Evolutionary conservation across 1,140 invertebrate genomes (phyloP).

Genomic region (Papilio helenus): DNA sequence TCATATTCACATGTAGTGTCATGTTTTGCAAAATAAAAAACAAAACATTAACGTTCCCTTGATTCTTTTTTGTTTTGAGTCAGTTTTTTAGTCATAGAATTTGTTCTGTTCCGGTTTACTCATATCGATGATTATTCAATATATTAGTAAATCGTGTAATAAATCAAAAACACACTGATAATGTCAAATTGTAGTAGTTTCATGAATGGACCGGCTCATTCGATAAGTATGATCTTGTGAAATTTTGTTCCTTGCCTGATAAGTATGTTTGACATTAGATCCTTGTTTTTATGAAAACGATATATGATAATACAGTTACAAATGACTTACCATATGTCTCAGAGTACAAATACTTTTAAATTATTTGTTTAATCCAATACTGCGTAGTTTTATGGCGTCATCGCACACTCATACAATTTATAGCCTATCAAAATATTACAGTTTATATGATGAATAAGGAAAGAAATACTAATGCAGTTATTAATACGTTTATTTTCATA

Average conservation of each 20-base stretch:
- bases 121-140: slow-evolving; percentile 17
- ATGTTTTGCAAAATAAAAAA: background rate
- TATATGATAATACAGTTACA: background rate
- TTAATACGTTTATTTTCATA: no score
- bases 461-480: no score
- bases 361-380: background rate
- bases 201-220: background rate
- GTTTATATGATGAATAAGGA: no score
- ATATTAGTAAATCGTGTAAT: background rate
- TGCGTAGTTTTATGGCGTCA: background rate
- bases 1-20: background rate
- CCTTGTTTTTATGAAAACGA: background rate
- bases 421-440: no score
- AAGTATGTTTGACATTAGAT: background rate
- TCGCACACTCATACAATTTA: background rate
- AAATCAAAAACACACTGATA: background rate
- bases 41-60: background rate
- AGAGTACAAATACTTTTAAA: background rate
- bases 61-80: background rate
- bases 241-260: background rate
- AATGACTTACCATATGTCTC: background rate
- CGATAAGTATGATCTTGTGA: background rate
- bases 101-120: background rate
- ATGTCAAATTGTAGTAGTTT: background rate
- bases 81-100: background rate